Base-by-base conservation (phyloP, 1,140 invertebrate genomes). In the Drosophila bocqueti region DNA sequence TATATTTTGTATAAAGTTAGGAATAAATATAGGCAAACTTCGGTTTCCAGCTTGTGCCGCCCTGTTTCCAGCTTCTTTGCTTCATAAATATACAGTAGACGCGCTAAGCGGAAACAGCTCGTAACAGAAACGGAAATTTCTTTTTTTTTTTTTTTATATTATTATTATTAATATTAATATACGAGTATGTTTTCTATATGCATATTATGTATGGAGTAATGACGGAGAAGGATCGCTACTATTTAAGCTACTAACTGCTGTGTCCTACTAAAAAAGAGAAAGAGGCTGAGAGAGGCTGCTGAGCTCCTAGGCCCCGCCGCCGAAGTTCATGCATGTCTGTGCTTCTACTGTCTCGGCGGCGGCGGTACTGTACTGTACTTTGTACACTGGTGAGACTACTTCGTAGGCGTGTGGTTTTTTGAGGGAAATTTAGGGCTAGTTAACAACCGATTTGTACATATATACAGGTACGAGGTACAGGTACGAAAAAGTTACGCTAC, bases 171-270 rank as follows among this genome's bases (percentile, higher is more conserved):
- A 29, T 49, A 49, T 49, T 45, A 45, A 34, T 50, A 49, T 31
- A 24, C 3, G 24, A 24, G 24, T 24, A 66, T 76, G 73, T n/a
- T n/a, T 76, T 66, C 38, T 52, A 29, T 57, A 63, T 62, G 58
- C 64, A 62, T 47, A 80, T 55, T 47, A 79, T 80, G 62, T 73
- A 73, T 75, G 42, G 21, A 62, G 60, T 74, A 74, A 75, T 79
- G 57, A 38, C 75, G 46, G 42, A 73, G 52, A 79, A 63, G 26
- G 42, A 40, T 52, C 29, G 57, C 54, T 76, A 78, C 58, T 43
- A 11, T 11, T 63, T 21, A 63, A 42, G 31, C 42, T 74, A 57
- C 67, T 71, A 76, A 77, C 68, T 64, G 61, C 16, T 65, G 47
- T 50, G 47, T 42, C 46, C 62, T 61, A 59, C 42, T 71, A 36